Evolutionary conservation across 2,888 invertebrate genomes (phyloP), one percentile per base, ranked within the genome.

Genomic region (Chirona hameri): DNA sequence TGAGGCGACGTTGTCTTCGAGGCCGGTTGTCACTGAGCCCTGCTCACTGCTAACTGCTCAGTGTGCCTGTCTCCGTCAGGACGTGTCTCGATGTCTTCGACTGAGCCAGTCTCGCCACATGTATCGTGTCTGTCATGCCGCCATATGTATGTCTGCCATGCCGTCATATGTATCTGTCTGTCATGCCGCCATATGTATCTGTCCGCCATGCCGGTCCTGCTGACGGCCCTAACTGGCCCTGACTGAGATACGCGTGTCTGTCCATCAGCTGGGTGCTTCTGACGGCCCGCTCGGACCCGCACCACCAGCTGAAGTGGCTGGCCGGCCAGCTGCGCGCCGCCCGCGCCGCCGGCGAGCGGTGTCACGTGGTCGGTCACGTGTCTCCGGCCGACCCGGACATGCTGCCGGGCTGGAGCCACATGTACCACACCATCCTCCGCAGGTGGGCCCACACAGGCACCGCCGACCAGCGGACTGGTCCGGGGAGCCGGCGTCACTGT

Each of bases 291-390:
- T 88, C 88, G 0, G 90, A 91, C 85, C 90, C 90, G 0, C 89
- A 89, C 79, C 88, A 87, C 29, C 88, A 89, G 84, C 86, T 91
- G 82, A 86, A 87, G 55, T 91, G 90, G 90, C 86, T 91, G 21
- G 87, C 89, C 5, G 83, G 86, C 0, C 87, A 89, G 82, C 86
- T 91, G 27, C 88, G 88, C 83, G 85, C 87, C 27, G 88, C 90
- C 0, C 90, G 90, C 85, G 83, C 84, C 31, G 85, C 85, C 31
- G 86, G 87, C 1, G 87, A 88, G 83, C 87, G 89, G 79, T 39
- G 39, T 15, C 90, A 90, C 84, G 88, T 90, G 48, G 86, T 90
- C n/a, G 90, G 90, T 3, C 90, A 90, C 85, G 89, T 90, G 84
- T 89, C 89, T 10, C 89, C 90, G 3, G 89, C 89, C 9, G 86